Evolutionary conservation across 2,888 invertebrate species (phyloP).

Genomic region (Euphydryas editha): DNA sequence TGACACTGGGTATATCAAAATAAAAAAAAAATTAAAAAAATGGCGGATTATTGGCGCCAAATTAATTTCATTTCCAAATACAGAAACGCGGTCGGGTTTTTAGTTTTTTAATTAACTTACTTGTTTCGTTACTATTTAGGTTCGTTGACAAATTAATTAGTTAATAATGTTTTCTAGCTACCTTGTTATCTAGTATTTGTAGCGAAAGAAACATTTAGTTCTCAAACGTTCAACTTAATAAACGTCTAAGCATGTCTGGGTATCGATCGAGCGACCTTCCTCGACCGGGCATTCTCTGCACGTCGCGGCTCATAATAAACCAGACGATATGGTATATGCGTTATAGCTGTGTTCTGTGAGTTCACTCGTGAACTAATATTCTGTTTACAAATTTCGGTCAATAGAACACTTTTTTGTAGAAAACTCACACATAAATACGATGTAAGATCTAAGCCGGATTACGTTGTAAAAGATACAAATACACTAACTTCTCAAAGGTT

Average conservation of each 20-base stretch:
- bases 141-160: no score
- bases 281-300: conserved; percentile 31
- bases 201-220: not conserved
- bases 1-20: no score
- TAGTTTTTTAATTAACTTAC: not conserved
- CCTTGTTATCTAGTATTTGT: no score
- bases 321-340: conserved; percentile 5
- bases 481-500: no score
- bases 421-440: no score
- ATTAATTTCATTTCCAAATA: no score
- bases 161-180: no score
- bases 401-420: not conserved
- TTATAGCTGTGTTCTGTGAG: not conserved
- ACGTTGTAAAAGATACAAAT: no score
- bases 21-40: no score
- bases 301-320: conserved; percentile 22
- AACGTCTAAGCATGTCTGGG: conserved; percentile 14
- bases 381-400: not conserved
- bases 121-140: no score
- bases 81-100: not conserved
- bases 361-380: conserved; percentile 3
- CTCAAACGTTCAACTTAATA: conserved; percentile 15
- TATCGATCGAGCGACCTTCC: conserved; percentile 41
- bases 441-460: no score
- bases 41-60: no score